Conservation (phyloP, 2,113 vertebrate species). For the Poecile atricapillus region DNA sequence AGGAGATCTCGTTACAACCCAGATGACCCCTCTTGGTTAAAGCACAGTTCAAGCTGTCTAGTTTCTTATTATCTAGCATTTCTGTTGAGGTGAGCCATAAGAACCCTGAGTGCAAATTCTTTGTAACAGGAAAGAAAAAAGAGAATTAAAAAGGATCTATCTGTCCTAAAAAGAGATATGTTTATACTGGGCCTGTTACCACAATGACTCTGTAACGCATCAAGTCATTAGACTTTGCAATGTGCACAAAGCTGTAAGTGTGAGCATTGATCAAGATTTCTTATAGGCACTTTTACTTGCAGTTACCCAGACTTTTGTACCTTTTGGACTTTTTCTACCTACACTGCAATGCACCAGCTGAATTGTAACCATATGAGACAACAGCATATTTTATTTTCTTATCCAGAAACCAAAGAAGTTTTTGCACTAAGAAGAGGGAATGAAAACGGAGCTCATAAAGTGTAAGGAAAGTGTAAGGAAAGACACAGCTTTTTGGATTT, state of each 20-base stretch:
- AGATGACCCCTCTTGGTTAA: background rate
- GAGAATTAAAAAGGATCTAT: background rate
- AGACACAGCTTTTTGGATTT: background rate
- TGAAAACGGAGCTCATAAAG: background rate
- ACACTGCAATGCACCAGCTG: background rate
- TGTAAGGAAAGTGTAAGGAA: background rate
- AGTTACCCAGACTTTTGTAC: background rate
- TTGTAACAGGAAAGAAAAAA: background rate
- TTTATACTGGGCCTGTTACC: background rate
- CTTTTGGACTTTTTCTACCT: background rate
- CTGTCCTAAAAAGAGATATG: background rate
- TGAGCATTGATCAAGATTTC: background rate
- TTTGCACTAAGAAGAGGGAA: background rate
- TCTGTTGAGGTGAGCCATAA: background rate
- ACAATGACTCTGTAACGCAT: background rate
- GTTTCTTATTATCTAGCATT: background rate
- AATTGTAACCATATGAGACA: accelerated
- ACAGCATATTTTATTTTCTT: background rate
- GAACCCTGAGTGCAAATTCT: background rate
- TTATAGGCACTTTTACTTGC: background rate
- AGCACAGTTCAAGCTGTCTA: background rate
- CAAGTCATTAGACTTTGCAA: background rate
- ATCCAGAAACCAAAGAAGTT: background rate
- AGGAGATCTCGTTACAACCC: background rate
- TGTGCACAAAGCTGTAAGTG: background rate